Evolutionary conservation across 64 coral and sea anemone genomes (phyloP), one percentile per base, ranked within the genome.

Genomic region (Orbicella faveolata): DNA sequence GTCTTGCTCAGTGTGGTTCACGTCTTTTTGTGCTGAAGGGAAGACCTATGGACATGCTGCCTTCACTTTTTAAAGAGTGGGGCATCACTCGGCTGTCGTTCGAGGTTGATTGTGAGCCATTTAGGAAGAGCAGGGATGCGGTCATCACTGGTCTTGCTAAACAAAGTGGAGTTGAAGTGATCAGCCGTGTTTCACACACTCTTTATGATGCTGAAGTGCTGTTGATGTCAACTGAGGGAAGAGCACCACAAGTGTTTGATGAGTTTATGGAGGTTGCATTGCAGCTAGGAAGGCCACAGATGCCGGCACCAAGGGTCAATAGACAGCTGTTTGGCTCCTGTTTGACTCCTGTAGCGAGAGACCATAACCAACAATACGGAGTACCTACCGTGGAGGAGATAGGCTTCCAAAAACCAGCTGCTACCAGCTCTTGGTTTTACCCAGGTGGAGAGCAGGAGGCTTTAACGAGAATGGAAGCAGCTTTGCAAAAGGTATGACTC

Each of bases 371-470:
- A 9, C 55, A n/a, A 8, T 92, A 86, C 76, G 90, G 81, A 2
- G 73, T 92, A 9, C 80, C 90, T 30, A 34, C 44, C 12, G 25
- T 54, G 20, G 73, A 81, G 10, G 55, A 75, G n/a, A 39, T 90
- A 23, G 66, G 79, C 54, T 35, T 78, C 34, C 68, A 76, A 63
- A 76, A 85, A 30, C n/a, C 55, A 67, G 23, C 13, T 64, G 8
- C 34, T 14, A 30, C 16, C 15, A 34, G 12, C 26, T 76, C 82
- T 15, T 34, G 55, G 34, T 92, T 76, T 5, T 85, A 85, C 11
- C 53, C 51, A 77, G 90, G 90, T 35, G 90, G 90, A 11, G 90
- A 92, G 70, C n/a, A 37, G 16, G 90, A 92, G 55, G 90, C 72
- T 34, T 83, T 92, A 35, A 21, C 9, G 59, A 82, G 90, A 68